Evolutionary conservation across 2,113 vertebrate genomes (phyloP).

Genomic region (Pterophyllum scalare): DNA sequence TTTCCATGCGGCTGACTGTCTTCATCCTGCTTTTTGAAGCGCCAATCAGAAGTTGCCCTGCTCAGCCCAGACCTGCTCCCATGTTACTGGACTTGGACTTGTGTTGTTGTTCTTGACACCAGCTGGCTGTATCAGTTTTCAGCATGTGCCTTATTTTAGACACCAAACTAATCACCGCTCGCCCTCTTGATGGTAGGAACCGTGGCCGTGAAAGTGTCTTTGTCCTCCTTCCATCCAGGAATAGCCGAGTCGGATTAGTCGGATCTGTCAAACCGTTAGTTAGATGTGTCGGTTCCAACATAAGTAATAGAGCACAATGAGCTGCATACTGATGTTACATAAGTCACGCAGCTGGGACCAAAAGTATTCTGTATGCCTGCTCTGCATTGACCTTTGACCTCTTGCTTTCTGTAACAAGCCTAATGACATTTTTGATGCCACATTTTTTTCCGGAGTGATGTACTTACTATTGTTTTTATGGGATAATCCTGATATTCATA

Average conservation of each 20-base stretch:
- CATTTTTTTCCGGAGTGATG: background rate
- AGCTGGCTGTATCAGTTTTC: constrained; percentile 63
- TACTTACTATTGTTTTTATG: background rate
- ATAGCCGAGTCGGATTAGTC: constrained; percentile 40
- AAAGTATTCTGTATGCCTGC: background rate
- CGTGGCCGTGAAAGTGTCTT: constrained; percentile 30
- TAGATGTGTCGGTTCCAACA: background rate
- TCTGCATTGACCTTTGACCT: constrained; percentile 44
- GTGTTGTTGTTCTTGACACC: constrained; percentile 31
- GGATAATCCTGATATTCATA: background rate
- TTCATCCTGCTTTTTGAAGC: background rate
- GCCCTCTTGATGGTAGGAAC: constrained; percentile 19
- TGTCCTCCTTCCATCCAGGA: constrained; percentile 55
- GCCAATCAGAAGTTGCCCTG: background rate
- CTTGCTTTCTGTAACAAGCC: constrained; percentile 10
- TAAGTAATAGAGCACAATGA: background rate
- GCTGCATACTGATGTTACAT: background rate
- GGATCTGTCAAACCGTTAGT: constrained; percentile 1
- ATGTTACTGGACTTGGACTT: background rate
- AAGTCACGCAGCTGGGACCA: background rate
- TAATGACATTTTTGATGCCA: background rate
- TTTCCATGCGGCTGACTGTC: background rate
- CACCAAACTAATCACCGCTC: constrained; percentile 34
- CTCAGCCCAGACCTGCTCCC: background rate
- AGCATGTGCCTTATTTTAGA: constrained; percentile 69